These are phyloP conservation scores for Cyrtonyx montezumae DNA, from an alignment of 2,113 vertebrate species.

Conservation along the genomic window DNA sequence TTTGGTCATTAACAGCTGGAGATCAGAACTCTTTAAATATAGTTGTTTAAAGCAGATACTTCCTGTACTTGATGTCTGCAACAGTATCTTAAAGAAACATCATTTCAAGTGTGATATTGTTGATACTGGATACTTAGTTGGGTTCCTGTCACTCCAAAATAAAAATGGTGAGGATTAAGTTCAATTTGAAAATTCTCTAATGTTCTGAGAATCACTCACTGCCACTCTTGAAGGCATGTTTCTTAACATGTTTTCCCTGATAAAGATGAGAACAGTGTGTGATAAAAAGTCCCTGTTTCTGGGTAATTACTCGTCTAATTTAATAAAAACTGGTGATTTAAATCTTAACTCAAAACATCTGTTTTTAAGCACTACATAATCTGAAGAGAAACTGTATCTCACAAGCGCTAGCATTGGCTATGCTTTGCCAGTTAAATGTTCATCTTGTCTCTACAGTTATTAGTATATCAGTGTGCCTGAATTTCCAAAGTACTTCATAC, in stretches of 20 bases:
- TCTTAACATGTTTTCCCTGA: neutral
- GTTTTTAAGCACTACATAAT: conserved; percentile 20
- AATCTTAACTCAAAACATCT: conserved; percentile 66
- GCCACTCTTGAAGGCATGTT: neutral
- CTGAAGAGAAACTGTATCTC: neutral
- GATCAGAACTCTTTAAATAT: neutral
- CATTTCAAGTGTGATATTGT: neutral
- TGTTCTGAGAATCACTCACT: neutral
- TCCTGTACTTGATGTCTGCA: neutral
- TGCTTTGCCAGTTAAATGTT: neutral
- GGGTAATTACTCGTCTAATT: conserved; percentile 39
- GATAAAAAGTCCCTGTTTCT: conserved; percentile 19
- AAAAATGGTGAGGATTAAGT: neutral
- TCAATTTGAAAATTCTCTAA: neutral
- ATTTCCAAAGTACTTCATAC: neutral
- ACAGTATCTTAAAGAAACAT: neutral
- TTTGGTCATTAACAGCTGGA: neutral
- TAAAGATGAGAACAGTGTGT: neutral
- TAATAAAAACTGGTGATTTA: conserved; percentile 43
- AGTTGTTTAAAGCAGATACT: neutral
- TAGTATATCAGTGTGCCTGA: neutral
- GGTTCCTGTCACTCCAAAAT: neutral
- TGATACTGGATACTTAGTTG: neutral
- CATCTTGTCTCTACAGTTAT: neutral
- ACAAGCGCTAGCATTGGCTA: neutral